Evolutionary conservation across 2,797 vertebrate species (phyloP), one percentile per base, ranked within the genome.

Genomic region (Odontamblyopus rebecca): DNA sequence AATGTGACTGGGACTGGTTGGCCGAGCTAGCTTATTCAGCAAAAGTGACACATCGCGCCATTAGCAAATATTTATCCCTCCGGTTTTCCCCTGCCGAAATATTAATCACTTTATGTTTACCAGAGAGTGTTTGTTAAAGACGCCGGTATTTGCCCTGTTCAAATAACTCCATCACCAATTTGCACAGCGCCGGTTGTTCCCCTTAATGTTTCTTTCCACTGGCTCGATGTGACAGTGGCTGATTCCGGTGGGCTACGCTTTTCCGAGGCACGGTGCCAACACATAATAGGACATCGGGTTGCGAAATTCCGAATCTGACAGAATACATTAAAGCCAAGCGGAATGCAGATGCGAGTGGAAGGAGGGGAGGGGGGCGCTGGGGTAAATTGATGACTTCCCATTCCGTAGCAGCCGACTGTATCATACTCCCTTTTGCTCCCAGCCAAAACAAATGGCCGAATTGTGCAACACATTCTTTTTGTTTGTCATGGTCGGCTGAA

Each of bases 301-400:
- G 86, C 88, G 88, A 90, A 90, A 92, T 91, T 91, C 85, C 54
- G 79, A 92, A 91, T 92, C 89, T 93, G 91, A 92, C 91, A 93
- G 89, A 89, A 91, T 85, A 85, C 88, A 91, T 93, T 93, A 92
- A 91, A 89, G 85, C 84, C 79, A 64, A 86, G 82, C 82, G 89
- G 83, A 83, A 84, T 88, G 88, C 89, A 87, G 85, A 90, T 86
- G 85, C 75, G 51, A 86, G 79, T 26, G 32, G 11, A 80, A 68
- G 83, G 86, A 86, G 78, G 26, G 32, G 9, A 80, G 71, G 83
- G 86, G 87, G 77, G 76, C 77, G 86, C 74, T 74, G 27, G 82
- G 84, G 80, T 86, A 82, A 87, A 89, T 82, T 82, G 80, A 89
- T 85, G 88, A 84, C 86, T 90, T 88, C 77, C 82, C 76, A 73